Percentiles rank a stretch among this genome's conserved stretches.
phyloP scores from a whole-genome alignment of 1,140 invertebrate genomes.

The Drosophila melanogaster region DNA sequence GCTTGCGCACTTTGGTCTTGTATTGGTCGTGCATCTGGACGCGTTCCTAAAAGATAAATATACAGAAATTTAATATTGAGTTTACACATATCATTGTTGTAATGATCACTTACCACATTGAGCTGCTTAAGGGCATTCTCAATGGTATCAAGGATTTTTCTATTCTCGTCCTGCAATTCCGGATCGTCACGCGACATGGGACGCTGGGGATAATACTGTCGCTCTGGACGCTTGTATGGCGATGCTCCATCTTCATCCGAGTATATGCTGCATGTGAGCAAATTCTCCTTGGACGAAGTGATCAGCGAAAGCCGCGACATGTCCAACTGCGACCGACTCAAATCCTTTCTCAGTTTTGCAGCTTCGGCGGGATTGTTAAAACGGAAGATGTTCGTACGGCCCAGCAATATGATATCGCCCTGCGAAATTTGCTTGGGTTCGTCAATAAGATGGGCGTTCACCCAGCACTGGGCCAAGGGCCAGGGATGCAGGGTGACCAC shows the following conservation, averaged over 20 bases:
- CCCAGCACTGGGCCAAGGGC: conserved; percentile 90
- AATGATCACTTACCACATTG: conserved; percentile 85
- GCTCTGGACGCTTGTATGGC: conserved; percentile 69
- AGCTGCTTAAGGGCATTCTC: conserved; percentile 86
- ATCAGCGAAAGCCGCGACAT: conserved; percentile 93
- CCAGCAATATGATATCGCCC: conserved; percentile 92
- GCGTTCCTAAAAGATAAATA: conserved; percentile 59
- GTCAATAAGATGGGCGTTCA: conserved; percentile 92
- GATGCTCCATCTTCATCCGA: conserved; percentile 72
- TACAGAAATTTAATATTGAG: neutral
- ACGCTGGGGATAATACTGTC: conserved; percentile 79
- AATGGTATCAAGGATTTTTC: conserved; percentile 84
- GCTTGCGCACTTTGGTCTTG: conserved; percentile 76
- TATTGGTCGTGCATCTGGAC: conserved; percentile 84
- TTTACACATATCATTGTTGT: neutral
- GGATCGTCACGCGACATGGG: conserved; percentile 76
- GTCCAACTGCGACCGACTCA: conserved; percentile 89
- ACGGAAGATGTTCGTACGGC: conserved; percentile 95
- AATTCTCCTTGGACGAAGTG: conserved; percentile 91
- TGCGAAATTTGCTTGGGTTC: conserved; percentile 91
- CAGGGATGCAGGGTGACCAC: conserved; percentile 91
- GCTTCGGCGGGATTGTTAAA: conserved; percentile 97
- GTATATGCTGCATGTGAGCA: conserved; percentile 69
- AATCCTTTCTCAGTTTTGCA: conserved; percentile 91
- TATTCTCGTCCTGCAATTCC: conserved; percentile 82